Percentiles rank a stretch among this genome's conserved stretches.
These are phyloP conservation scores for Tragelaphus imberbis DNA, from an alignment of 2,113 vertebrate species.

Conservation along the genomic window DNA sequence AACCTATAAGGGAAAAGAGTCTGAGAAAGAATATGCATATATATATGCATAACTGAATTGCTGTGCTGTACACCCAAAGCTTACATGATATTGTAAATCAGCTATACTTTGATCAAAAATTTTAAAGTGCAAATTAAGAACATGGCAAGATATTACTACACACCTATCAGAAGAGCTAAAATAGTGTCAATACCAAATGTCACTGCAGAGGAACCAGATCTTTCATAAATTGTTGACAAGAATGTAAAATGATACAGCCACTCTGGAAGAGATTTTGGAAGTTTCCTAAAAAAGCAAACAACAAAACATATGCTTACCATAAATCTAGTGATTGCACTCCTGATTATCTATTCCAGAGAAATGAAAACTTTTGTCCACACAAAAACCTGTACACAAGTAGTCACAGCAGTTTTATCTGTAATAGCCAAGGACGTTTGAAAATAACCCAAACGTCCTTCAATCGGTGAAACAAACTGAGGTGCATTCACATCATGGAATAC, in stretches of 20 bases:
- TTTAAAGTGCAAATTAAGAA: background rate
- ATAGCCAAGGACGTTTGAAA: background rate
- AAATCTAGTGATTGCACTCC: background rate
- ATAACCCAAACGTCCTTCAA: background rate
- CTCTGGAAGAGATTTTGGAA: background rate
- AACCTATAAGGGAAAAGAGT: background rate
- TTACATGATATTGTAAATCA: background rate
- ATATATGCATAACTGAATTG: background rate
- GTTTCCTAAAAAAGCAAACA: background rate
- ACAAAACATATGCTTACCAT: background rate
- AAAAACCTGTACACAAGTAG: background rate
- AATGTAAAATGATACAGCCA: background rate
- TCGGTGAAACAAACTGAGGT: background rate
- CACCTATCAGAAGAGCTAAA: background rate
- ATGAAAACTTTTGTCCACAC: background rate
- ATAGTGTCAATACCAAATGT: background rate
- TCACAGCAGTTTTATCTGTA: background rate
- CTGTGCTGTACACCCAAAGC: background rate
- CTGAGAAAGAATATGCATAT: background rate
- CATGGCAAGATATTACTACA: background rate
- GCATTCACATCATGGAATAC: background rate
- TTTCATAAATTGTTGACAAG: background rate
- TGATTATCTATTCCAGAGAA: slow-evolving; percentile 2
- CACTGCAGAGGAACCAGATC: background rate
- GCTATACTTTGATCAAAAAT: background rate